A percentile compares a stretch with the other conserved stretches of the same genome.
These are phyloP conservation scores for Callinectes sapidus DNA, from an alignment of 2,888 invertebrate species.

Conservation along the genomic window DNA sequence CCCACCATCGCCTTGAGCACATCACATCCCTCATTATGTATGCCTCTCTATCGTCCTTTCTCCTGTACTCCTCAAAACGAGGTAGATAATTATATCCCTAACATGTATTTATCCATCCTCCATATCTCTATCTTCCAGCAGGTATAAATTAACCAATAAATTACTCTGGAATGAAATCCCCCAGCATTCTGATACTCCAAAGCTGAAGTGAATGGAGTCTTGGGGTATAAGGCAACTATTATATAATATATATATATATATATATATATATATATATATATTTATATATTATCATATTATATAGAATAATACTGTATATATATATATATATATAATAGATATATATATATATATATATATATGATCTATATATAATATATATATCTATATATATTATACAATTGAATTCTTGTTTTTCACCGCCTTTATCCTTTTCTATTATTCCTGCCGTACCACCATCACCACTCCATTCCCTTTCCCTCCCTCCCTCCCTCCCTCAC, in stretches of 20 bases:
- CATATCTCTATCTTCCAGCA: neutral
- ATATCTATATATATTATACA: too few relatives aligned
- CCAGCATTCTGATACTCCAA: neutral
- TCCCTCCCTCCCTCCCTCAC: conserved; percentile 27
- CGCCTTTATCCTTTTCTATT: neutral
- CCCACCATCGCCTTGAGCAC: neutral
- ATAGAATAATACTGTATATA: too few relatives aligned
- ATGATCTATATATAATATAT: too few relatives aligned
- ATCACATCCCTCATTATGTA: neutral
- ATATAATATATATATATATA: neutral
- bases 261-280: too few relatives aligned
- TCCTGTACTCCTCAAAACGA: neutral
- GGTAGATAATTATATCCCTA: neutral
- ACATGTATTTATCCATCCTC: neutral
- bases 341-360: too few relatives aligned
- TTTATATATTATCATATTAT: too few relatives aligned
- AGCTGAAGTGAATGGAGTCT: neutral
- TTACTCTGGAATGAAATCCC: neutral
- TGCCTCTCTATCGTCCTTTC: neutral
- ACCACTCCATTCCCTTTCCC: neutral
- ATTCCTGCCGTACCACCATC: neutral
- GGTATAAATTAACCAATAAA: neutral
- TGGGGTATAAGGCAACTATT: neutral
- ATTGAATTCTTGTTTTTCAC: neutral
- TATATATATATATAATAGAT: too few relatives aligned